Percentiles rank a stretch among this genome's conserved stretches.
These are phyloP conservation scores for Apamea monoglypha DNA, from an alignment of 2,888 invertebrate genomes.

Conservation along the genomic window DNA sequence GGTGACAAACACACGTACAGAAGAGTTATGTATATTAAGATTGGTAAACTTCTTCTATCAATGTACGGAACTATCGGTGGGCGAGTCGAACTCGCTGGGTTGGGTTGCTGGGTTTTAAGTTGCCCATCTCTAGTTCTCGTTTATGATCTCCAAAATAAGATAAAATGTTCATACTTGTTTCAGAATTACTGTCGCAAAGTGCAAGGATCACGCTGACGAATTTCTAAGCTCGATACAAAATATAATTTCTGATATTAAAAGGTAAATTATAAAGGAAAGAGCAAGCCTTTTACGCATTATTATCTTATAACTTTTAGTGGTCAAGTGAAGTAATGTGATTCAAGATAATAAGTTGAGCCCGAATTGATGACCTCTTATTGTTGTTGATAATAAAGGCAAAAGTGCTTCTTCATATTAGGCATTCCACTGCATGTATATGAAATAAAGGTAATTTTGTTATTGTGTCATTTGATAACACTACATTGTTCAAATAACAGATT, in stretches of 20 bases:
- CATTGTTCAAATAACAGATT: conserved; percentile 7
- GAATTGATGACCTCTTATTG: neutral
- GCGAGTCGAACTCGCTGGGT: neutral
- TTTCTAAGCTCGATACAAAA: conserved; percentile 48
- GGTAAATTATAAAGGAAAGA: neutral
- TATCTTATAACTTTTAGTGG: neutral
- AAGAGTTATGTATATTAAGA: too few relatives aligned
- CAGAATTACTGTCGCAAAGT: conserved; percentile 74
- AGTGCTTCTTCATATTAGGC: neutral
- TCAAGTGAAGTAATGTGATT: conserved; percentile 3
- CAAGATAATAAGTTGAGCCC: neutral
- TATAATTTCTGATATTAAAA: conserved; percentile 54
- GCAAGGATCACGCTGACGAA: conserved; percentile 68
- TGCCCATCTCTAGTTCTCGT: neutral
- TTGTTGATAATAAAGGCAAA: neutral
- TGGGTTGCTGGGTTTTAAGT: neutral
- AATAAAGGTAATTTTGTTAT: neutral
- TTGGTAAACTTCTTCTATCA: neutral
- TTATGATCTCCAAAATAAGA: neutral
- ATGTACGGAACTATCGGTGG: too few relatives aligned
- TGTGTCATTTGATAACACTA: neutral
- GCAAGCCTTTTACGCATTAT: neutral
- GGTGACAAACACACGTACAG: too few relatives aligned
- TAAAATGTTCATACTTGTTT: conserved; percentile 64
- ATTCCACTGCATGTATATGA: conserved; percentile 11